Percentiles rank a stretch among this genome's conserved stretches.
Evolutionary conservation across 2,888 invertebrate species (phyloP).

Genomic region (Elegia similella): DNA sequence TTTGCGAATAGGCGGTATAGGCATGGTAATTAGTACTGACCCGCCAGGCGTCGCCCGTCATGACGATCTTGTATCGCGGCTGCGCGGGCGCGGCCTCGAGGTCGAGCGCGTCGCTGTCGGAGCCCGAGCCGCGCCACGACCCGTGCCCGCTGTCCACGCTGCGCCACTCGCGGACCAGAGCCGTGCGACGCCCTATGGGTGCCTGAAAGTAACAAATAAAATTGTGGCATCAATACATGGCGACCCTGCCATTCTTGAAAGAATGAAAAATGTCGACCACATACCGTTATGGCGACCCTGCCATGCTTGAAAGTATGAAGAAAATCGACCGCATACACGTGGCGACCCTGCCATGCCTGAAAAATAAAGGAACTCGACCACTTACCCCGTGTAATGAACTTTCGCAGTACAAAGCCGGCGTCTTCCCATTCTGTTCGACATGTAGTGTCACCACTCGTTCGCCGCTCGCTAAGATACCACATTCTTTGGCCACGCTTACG

Average conservation of each 20-base stretch:
- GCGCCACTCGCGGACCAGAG: constrained; percentile 43
- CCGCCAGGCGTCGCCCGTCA: constrained; percentile 70
- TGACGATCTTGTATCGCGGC: constrained; percentile 61
- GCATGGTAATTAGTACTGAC: constrained; percentile 39
- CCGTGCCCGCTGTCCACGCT: constrained; percentile 52
- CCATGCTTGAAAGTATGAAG: not conserved
- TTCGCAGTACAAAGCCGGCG: constrained; percentile 53
- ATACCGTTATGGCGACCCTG: too few relatives aligned
- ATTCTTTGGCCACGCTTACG: constrained; percentile 94
- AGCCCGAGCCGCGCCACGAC: constrained; percentile 42
- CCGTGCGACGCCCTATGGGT: constrained; percentile 48
- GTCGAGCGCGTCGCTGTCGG: constrained; percentile 29
- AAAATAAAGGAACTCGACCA: not conserved
- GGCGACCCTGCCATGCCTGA: not conserved
- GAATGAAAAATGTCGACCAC: constrained; percentile 5
- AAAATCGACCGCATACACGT: constrained; percentile 36
- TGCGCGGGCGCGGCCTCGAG: constrained; percentile 33
- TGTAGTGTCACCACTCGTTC: constrained; percentile 68
- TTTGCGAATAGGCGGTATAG: too few relatives aligned
- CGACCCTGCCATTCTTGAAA: not conserved
- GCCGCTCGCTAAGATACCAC: constrained; percentile 90
- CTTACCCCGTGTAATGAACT: constrained; percentile 61
- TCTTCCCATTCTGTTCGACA: constrained; percentile 29
- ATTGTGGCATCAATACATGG: not conserved
- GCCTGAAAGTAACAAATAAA: constrained; percentile 36